A percentile compares a stretch with the other conserved stretches of the same genome.
phyloP scores from a whole-genome alignment of 2,888 invertebrate genomes.

The Ochlodes sylvanus region DNA sequence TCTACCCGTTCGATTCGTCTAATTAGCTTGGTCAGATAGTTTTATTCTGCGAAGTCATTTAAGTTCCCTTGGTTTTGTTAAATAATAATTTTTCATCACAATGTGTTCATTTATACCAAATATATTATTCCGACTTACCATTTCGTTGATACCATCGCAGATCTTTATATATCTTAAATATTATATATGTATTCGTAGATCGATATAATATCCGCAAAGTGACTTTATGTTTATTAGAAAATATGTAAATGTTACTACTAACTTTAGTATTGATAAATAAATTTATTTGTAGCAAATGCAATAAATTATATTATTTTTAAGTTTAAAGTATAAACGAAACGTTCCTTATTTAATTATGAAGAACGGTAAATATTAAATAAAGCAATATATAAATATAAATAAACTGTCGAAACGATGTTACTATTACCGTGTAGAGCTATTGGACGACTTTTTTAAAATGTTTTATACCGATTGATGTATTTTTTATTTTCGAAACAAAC shows the following conservation, averaged over 20 bases:
- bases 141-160: constrained; percentile 45
- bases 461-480: not conserved
- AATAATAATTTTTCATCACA: constrained; percentile 66
- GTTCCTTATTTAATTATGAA: constrained; percentile 17
- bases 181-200: constrained; percentile 52
- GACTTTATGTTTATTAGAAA: constrained; percentile 33
- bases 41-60: no score
- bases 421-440: not conserved
- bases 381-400: constrained; percentile 51
- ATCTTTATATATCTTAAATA: not conserved
- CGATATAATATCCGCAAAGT: constrained; percentile 46
- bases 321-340: constrained; percentile 12
- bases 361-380: constrained; percentile 8
- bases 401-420: no score
- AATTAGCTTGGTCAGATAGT: no score
- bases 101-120: constrained; percentile 82
- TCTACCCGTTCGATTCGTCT: no score
- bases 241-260: constrained; percentile 20
- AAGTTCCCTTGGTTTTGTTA: not conserved
- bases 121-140: constrained; percentile 66
- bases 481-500: constrained; percentile 48
- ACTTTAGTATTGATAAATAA: constrained; percentile 16
- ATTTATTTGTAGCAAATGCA: constrained; percentile 43
- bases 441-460: not conserved
- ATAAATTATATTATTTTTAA: constrained; percentile 50